phyloP scores from a whole-genome alignment of 2,113 vertebrate species.

The Junco hyemalis region DNA sequence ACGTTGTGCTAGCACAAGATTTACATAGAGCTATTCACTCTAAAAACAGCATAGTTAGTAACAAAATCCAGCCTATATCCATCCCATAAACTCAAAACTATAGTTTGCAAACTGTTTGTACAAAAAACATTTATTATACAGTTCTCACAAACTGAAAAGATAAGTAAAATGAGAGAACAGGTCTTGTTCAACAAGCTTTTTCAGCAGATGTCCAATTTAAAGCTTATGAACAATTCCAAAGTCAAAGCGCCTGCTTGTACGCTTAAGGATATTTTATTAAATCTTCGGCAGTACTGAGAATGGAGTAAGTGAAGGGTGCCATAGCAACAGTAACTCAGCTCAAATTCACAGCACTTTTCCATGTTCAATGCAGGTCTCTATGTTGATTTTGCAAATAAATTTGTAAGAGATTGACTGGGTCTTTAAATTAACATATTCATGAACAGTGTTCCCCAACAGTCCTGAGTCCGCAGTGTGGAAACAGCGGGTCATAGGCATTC shows the following conservation, averaged over 20 bases:
- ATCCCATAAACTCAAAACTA: background rate
- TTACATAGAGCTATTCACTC: background rate
- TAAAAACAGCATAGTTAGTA: background rate
- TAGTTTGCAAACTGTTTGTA: background rate
- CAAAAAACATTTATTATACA: background rate
- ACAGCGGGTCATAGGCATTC: background rate
- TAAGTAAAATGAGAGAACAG: background rate
- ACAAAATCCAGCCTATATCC: background rate
- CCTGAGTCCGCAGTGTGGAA: background rate
- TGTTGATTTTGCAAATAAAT: background rate
- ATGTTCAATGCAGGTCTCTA: background rate
- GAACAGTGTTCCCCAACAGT: background rate
- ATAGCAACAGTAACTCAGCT: conserved; percentile 41
- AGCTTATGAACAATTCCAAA: background rate
- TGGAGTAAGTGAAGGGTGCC: background rate
- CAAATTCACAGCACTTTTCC: background rate
- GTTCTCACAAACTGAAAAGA: background rate
- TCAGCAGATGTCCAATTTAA: background rate
- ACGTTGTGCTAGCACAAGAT: rapidly evolving
- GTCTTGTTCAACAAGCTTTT: background rate
- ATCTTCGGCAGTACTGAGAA: background rate
- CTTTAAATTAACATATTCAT: background rate
- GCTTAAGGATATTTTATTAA: background rate
- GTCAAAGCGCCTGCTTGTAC: background rate
- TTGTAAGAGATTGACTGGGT: background rate